Base-by-base conservation (phyloP, 2,888 invertebrate genomes). In the Euphydryas editha region DNA sequence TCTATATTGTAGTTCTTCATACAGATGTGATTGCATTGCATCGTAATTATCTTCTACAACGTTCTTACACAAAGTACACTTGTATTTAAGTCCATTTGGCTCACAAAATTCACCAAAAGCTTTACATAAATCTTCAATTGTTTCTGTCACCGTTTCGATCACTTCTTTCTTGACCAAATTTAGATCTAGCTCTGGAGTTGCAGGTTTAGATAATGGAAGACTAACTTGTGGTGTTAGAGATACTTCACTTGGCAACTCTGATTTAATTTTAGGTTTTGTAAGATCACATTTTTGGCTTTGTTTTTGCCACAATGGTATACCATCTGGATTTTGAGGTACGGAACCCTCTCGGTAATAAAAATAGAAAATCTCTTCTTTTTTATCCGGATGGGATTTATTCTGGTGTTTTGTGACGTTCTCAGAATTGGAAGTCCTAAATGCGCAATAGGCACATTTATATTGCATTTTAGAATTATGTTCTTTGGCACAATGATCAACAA, bases 401-500 rank as follows among this genome's bases (percentile, higher is more conserved):
- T 95, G 94, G 78, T 96, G 96, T 47, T 93, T 93, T 20, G 91
- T 88, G 49, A 96, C 93, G 36, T 93, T 92, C 8, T 93, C 90
- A 30, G 93, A 85, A 1, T 93, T 93, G 0, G 94, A 90, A 0
- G 88, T 85, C 17, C 88, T 76, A 75, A 94, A 96, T 0, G 90
- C 80, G 73, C 97, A 97, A 69, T 95, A 88, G 0, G 93, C 93
- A 77, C 97, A 97, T 75, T 95, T 95, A 81, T 93, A 97, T 72
- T 96, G 96, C 76, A 93, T 92, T 67, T 94, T 95, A 1, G 95
- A 93, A 37, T 94, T 91, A 78, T 97, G 97, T 8, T 82, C 77
- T 39, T 85, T 87, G 0, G 84, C 78, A 39, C 94, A 94, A 77
- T 96, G 96, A 0, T 89, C 86, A 0, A 90, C 85, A 39, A 96